These are phyloP conservation scores for Philopotamus ludificatus DNA, from an alignment of 1,140 invertebrate genomes.

Conservation along the genomic window DNA sequence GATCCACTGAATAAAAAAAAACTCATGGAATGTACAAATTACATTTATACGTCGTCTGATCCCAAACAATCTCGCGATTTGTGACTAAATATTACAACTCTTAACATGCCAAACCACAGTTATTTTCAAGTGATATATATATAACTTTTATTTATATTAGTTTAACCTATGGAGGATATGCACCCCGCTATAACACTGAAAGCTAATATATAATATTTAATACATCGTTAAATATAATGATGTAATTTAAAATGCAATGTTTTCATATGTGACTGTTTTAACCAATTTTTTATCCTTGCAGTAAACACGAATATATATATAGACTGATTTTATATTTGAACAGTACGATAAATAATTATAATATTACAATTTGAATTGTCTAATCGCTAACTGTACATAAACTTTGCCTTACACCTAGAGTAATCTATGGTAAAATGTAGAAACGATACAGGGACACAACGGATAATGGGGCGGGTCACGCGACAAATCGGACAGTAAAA, in stretches of 20 bases:
- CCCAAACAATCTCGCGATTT: slow-evolving; percentile 56
- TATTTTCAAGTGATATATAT: slow-evolving; percentile 36
- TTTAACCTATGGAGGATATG: slow-evolving; percentile 48
- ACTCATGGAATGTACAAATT: slow-evolving; percentile 70
- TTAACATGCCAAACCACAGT: slow-evolving; percentile 40
- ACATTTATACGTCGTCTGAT: slow-evolving; percentile 57
- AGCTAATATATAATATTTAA: slow-evolving; percentile 46
- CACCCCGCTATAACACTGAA: slow-evolving; percentile 55
- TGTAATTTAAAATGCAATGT: slow-evolving; percentile 30
- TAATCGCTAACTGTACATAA: slow-evolving; percentile 60
- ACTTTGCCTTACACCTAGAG: slow-evolving; percentile 59
- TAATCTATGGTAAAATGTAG: slow-evolving; percentile 52
- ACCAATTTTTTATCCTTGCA: neutral
- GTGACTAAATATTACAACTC: slow-evolving; percentile 45
- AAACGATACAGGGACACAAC: slow-evolving; percentile 34
- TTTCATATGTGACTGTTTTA: slow-evolving; percentile 3
- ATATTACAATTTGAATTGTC: slow-evolving; percentile 48
- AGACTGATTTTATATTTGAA: no score
- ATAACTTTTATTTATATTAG: slow-evolving; percentile 36
- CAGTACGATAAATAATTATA: slow-evolving; percentile 25
- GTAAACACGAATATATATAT: slow-evolving; percentile 1
- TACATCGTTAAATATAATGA: slow-evolving; percentile 33
- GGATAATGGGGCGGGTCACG: slow-evolving; percentile 5
- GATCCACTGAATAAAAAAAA: slow-evolving; percentile 48
- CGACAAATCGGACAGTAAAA: no score